Evolutionary conservation across 2,797 vertebrate species (phyloP), one percentile per base, ranked within the genome.

Genomic region (Uromys caudimaculatus): DNA sequence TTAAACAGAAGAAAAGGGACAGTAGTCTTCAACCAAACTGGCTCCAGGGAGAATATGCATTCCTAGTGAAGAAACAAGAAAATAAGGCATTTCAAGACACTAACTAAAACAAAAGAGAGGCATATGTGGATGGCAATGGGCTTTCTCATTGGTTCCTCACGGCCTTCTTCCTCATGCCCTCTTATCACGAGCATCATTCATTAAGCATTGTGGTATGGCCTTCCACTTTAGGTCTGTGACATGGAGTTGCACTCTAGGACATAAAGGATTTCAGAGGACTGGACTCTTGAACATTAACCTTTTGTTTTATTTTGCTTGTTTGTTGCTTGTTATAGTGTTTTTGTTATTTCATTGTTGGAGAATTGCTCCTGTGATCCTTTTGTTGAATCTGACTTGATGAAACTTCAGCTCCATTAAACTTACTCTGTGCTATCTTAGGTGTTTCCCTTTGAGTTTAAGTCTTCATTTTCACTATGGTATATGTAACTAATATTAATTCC

Each of bases 161-260:
- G 1, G 29, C n/a, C 14, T 76, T 71, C 35, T 13, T 83, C 44
- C 54, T 5, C 10, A 9, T 4, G 6, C 0, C 0, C 6, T 3
- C 16, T 27, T 19, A 13, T 3, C 29, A 54, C 5, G 3, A 27
- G 1, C 6, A 7, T 11, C 12, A 3, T 1, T 24, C 12, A 3
- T 1, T 62, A 13, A 60, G 6, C 3, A 1, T 11, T 32, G 5
- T 13, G 23, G 1, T 0, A 13, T 8, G 41, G 6, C 38, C 16
- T 14, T 79, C 17, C 35, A 4, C 4, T 4, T 1, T 8, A 69
- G 6, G 32, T 32, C 23, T 21, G 24, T 64, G 38, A 41, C 41
- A 83, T 19, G 58, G 16, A 14, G 9, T 41, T 50, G 0, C 1
- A 41, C 16, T 56, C 16, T 87, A 29, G 0, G 16, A 32, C 24